Evolutionary conservation across 2,888 invertebrate species (phyloP).

Genomic region (Caenorhabditis auriculariae): DNA sequence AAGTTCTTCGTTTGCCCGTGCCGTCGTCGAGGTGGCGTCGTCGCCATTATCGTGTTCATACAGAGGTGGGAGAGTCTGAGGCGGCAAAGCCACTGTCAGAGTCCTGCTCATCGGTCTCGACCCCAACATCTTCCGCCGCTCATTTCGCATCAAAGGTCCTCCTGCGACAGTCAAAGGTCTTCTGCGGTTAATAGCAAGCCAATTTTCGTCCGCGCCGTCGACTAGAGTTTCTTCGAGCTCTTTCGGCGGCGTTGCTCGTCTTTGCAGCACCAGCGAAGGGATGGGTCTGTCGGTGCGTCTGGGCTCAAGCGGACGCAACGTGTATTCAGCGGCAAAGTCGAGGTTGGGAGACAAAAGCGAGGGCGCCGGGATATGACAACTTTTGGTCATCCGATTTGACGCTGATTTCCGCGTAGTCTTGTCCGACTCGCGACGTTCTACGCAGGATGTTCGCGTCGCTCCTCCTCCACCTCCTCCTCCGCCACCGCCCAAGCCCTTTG

Average conservation of each 20-base stretch:
- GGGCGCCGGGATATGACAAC: no score
- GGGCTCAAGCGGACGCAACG: neutral
- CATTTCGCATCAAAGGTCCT: neutral
- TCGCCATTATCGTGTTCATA: slow-evolving; percentile 28
- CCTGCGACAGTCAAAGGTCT: slow-evolving; percentile 2
- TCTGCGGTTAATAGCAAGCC: neutral
- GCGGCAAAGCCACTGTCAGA: slow-evolving; percentile 40
- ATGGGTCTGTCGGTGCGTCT: neutral
- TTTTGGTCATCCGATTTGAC: no score
- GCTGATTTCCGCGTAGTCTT: no score
- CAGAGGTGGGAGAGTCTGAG: slow-evolving; percentile 38
- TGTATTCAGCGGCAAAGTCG: no score
- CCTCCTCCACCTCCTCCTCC: slow-evolving; percentile 11
- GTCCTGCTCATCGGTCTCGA: slow-evolving; percentile 34
- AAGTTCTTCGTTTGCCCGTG: slow-evolving; percentile 14
- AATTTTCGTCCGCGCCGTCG: no score
- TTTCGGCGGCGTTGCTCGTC: slow-evolving; percentile 4
- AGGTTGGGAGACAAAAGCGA: no score
- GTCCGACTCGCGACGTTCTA: no score
- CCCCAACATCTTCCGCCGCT: slow-evolving; percentile 5
- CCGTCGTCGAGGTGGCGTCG: slow-evolving; percentile 11
- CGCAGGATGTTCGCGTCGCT: slow-evolving; percentile 7
- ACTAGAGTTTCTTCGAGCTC: no score
- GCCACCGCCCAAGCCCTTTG: slow-evolving; percentile 4
- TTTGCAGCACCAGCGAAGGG: slow-evolving; percentile 2